Conservation (phyloP, 2,797 vertebrate genomes). For the Pantherophis vulpinus region DNA sequence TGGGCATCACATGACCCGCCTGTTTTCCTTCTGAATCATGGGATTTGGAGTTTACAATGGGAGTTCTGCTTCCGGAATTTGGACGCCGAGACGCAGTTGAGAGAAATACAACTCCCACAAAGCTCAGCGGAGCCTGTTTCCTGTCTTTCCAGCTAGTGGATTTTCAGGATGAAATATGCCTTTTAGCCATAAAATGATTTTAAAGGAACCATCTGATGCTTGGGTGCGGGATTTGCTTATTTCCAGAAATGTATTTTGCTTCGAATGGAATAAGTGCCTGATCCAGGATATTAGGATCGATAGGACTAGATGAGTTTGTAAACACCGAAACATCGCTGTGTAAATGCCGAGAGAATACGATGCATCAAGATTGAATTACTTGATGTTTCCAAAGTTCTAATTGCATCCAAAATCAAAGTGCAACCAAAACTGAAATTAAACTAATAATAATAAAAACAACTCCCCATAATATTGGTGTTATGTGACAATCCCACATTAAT, state of each 20-base stretch:
- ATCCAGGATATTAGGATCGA: not conserved
- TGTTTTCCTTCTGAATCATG: constrained; percentile 55
- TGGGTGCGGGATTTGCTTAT: not conserved
- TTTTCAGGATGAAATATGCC: not conserved
- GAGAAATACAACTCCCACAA: constrained; percentile 58
- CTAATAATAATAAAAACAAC: not conserved
- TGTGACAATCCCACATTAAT: not conserved
- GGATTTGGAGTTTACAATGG: constrained; percentile 74
- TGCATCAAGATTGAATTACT: not conserved
- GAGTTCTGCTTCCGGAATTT: rapidly evolving
- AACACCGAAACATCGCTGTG: not conserved
- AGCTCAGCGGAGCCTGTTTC: too few species aligned
- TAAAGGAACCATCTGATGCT: not conserved
- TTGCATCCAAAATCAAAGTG: not conserved
- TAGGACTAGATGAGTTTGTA: not conserved
- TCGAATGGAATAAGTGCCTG: not conserved
- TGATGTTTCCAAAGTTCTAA: not conserved
- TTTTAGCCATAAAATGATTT: not conserved
- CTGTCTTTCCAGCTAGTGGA: rapidly evolving
- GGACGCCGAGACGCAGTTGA: rapidly evolving
- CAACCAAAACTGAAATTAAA: not conserved
- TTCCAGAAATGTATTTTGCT: not conserved
- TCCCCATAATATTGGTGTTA: not conserved
- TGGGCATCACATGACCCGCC: constrained; percentile 78
- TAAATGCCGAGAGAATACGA: not conserved